These are phyloP conservation scores for Crenichthys baileyi DNA, from an alignment of 2,797 vertebrate species.

Conservation along the genomic window DNA sequence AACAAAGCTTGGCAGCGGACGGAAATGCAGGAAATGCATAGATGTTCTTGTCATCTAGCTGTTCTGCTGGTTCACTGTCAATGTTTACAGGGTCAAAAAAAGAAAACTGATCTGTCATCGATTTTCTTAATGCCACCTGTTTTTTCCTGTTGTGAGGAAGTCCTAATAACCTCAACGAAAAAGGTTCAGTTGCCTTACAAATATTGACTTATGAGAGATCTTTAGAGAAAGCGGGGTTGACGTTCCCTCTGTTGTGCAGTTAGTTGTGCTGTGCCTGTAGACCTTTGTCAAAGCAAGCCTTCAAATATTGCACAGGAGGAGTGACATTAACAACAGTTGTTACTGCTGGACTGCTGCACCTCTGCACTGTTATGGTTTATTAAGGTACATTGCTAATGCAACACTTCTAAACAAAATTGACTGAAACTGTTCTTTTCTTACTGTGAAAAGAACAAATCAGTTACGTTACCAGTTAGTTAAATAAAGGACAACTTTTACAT, in stretches of 20 bases:
- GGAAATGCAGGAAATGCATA: neutral
- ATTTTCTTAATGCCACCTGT: slow-evolving; percentile 5
- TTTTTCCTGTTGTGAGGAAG: slow-evolving; percentile 6
- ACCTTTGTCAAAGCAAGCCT: slow-evolving; percentile 13
- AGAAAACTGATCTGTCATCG: slow-evolving; percentile 1
- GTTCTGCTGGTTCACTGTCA: neutral
- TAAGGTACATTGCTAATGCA: neutral
- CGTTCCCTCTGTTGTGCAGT: neutral
- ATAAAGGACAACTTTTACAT: slow-evolving; percentile 7
- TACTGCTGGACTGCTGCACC: slow-evolving; percentile 6
- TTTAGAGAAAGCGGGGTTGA: slow-evolving; percentile 4
- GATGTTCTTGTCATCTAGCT: neutral
- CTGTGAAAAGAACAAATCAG: slow-evolving; percentile 4
- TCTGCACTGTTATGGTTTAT: slow-evolving; percentile 3
- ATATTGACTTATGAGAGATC: neutral
- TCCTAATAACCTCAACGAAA: neutral
- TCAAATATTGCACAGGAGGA: slow-evolving; percentile 5
- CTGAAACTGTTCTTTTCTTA: neutral
- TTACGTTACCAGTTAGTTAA: neutral
- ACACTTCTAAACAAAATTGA: neutral
- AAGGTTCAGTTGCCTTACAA: neutral
- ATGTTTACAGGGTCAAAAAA: neutral
- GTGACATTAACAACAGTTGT: slow-evolving; percentile 22
- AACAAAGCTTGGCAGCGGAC: neutral
- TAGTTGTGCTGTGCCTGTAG: slow-evolving; percentile 1